A percentile compares a stretch with the other conserved stretches of the same genome.
Evolutionary conservation across 1,140 invertebrate genomes (phyloP).

Genomic region (Oscheius sp.): DNA sequence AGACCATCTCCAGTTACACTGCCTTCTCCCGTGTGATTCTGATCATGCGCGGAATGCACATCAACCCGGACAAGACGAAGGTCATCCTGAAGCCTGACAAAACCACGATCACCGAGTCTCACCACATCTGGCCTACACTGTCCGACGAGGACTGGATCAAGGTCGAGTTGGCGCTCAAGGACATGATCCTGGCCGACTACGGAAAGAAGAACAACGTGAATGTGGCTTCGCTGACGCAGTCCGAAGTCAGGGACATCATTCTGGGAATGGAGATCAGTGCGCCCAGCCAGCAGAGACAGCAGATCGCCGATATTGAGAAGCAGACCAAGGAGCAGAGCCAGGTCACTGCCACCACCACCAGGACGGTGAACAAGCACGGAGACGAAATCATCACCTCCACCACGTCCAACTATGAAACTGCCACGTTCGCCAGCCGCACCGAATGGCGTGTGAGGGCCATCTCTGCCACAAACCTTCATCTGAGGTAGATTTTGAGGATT

Average conservation of each 20-base stretch:
- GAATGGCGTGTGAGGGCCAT: constrained; percentile 97
- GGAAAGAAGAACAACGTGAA: constrained; percentile 99
- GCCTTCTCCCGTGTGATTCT: constrained; percentile 96
- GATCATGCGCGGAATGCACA: constrained; percentile 91
- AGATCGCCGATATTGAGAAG: constrained; percentile 99
- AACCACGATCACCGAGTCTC: constrained; percentile 94
- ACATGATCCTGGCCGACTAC: constrained; percentile 96
- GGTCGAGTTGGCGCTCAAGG: constrained; percentile 92
- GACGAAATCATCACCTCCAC: constrained; percentile 99
- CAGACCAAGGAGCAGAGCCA: constrained; percentile 98
- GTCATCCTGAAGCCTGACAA: constrained; percentile 97
- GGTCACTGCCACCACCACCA: constrained; percentile 91
- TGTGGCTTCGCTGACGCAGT: constrained; percentile 95
- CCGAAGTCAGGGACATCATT: constrained; percentile 98
- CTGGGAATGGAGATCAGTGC: constrained; percentile 99
- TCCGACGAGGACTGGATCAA: constrained; percentile 99
- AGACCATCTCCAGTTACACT: constrained; percentile 61
- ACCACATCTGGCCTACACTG: constrained; percentile 98
- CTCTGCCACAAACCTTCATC: constrained; percentile 94
- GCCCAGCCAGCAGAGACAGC: constrained; percentile 93
- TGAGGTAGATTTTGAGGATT: constrained; percentile 61
- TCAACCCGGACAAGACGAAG: constrained; percentile 98
- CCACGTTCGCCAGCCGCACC: constrained; percentile 95
- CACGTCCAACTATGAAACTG: constrained; percentile 96
- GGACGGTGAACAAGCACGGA: constrained; percentile 97